phyloP scores from a whole-genome alignment of 2,113 vertebrate species.

The Chascanopsetta lugubris region DNA sequence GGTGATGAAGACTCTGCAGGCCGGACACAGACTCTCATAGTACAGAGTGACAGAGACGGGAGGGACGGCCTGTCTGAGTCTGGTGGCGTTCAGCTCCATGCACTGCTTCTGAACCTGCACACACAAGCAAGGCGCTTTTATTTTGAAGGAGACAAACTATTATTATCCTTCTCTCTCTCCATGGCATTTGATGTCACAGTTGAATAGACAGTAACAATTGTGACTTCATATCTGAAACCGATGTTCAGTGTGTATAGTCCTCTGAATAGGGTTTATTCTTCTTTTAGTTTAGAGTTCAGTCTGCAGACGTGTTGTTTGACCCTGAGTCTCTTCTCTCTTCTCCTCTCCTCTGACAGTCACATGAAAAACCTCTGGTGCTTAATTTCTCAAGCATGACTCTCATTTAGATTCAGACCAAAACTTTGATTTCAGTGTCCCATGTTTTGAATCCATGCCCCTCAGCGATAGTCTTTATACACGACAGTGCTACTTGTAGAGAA shows the following conservation, averaged over 20 bases:
- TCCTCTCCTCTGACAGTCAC: conserved; percentile 50
- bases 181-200: too few relatives aligned
- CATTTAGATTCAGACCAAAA: conserved; percentile 46
- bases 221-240: too few relatives aligned
- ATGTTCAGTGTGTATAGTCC: too few relatives aligned
- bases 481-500: too few relatives aligned
- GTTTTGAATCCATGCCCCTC: background rate
- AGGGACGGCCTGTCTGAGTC: background rate
- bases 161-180: too few relatives aligned
- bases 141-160: background rate
- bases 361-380: conserved; percentile 60
- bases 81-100: conserved; percentile 64
- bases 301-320: conserved; percentile 29
- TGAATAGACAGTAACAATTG: too few relatives aligned
- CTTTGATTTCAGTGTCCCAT: conserved; percentile 10
- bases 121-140: too few relatives aligned
- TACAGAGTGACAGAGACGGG: conserved; percentile 83
- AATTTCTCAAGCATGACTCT: conserved; percentile 73
- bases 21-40: conserved; percentile 88
- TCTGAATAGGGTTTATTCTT: too few relatives aligned
- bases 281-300: background rate
- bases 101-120: conserved; percentile 81
- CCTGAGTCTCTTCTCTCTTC: too few relatives aligned
- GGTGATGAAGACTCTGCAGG: conserved; percentile 81
- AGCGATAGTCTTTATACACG: background rate